phyloP scores from a whole-genome alignment of 2,888 invertebrate species.

The Sarcophaga rosellei region DNA sequence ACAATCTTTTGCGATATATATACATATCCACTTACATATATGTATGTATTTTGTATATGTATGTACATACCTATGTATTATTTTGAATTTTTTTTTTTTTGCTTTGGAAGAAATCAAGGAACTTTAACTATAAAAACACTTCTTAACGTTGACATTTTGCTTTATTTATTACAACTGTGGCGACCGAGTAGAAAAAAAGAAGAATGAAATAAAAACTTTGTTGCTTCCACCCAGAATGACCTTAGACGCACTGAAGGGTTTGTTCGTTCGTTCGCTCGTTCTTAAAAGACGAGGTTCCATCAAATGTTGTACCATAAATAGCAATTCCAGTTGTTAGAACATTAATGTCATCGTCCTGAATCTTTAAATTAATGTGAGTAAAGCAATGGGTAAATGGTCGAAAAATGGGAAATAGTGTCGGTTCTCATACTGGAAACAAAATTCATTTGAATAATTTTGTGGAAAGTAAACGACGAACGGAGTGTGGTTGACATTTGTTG shows the following conservation, averaged over 20 bases:
- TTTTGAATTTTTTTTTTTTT: neutral
- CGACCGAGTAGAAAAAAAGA: slow-evolving; percentile 19
- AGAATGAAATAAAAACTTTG: slow-evolving; percentile 3
- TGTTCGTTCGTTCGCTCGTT: neutral
- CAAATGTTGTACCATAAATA: slow-evolving; percentile 14
- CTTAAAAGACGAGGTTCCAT: slow-evolving; percentile 29
- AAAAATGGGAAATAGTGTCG: neutral
- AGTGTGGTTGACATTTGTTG: slow-evolving; percentile 51
- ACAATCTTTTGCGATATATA: too few relatives aligned
- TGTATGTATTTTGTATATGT: neutral
- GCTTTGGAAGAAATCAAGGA: slow-evolving; percentile 40
- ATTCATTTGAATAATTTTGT: slow-evolving; percentile 73
- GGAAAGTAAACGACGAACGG: slow-evolving; percentile 73
- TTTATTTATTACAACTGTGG: slow-evolving; percentile 52
- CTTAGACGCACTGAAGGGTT: slow-evolving; percentile 43
- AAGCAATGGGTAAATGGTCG: neutral
- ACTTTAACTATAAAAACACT: slow-evolving; percentile 47
- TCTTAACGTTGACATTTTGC: slow-evolving; percentile 51
- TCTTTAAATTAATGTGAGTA: slow-evolving; percentile 4
- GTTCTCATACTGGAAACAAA: slow-evolving; percentile 51
- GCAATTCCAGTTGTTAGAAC: slow-evolving; percentile 34
- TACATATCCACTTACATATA: neutral
- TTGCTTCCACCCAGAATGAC: slow-evolving; percentile 32
- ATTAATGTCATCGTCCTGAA: slow-evolving; percentile 4
- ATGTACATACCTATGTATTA: neutral